Percentiles rank a stretch among this genome's conserved stretches.
phyloP scores from a whole-genome alignment of 1,140 invertebrate genomes.

The Apis cerana region DNA sequence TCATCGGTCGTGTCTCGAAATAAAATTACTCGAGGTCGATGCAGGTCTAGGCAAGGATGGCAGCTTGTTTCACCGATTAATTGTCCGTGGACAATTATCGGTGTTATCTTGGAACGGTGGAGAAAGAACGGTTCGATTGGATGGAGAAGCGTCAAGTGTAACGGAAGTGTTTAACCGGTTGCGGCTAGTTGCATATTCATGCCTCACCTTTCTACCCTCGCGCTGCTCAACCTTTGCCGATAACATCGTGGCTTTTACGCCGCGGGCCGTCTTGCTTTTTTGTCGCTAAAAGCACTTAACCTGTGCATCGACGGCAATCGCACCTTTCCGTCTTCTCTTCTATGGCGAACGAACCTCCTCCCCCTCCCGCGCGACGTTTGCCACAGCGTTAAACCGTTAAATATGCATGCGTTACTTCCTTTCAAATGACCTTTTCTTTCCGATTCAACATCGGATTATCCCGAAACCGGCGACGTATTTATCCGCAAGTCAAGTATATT shows the following conservation, averaged over 20 bases:
- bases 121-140: slow-evolving; percentile 39
- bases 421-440: not conserved
- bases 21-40: no score
- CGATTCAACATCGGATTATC: not conserved
- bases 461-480: not conserved
- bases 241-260: slow-evolving; percentile 65
- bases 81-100: not conserved
- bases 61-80: no score
- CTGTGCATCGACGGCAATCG: slow-evolving; percentile 59
- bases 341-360: slow-evolving; percentile 17
- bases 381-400: slow-evolving; percentile 44
- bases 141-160: slow-evolving; percentile 64
- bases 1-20: no score
- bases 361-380: not conserved
- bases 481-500: no score
- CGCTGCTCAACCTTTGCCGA: slow-evolving; percentile 60
- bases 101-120: not conserved
- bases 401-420: slow-evolving; percentile 36
- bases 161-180: slow-evolving; percentile 69
- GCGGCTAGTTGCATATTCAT: slow-evolving; percentile 71
- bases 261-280: slow-evolving; percentile 57
- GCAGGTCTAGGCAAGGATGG: no score
- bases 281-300: slow-evolving; percentile 64
- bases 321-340: slow-evolving; percentile 52
- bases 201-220: slow-evolving; percentile 58